Evolutionary conservation across 2,113 vertebrate genomes (phyloP).

Genomic region (Melierax canorus): DNA sequence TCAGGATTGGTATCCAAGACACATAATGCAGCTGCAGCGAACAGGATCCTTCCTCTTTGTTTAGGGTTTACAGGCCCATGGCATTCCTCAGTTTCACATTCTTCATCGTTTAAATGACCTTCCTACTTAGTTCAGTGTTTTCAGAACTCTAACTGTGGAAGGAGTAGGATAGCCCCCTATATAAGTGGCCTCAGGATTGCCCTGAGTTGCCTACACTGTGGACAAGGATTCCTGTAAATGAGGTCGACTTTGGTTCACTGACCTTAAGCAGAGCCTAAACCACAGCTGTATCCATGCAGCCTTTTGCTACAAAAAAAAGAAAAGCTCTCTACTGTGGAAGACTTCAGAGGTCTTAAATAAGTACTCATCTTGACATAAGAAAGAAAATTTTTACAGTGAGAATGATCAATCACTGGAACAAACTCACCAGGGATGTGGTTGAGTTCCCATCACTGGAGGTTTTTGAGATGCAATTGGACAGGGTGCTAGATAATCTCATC

Average conservation of each 20-base stretch:
- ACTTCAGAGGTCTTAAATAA: background rate
- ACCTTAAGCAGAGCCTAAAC: background rate
- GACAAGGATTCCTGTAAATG: background rate
- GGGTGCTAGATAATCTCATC: background rate
- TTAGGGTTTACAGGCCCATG: background rate
- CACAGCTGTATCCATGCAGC: background rate
- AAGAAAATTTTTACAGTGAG: background rate
- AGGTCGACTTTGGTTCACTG: background rate
- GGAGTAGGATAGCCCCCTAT: background rate
- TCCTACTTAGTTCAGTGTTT: background rate
- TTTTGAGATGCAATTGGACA: background rate
- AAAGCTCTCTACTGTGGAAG: background rate
- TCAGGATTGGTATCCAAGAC: background rate
- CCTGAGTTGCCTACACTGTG: background rate
- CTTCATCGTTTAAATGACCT: background rate
- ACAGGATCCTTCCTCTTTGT: background rate
- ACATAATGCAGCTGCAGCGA: fast-evolving
- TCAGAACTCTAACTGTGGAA: background rate
- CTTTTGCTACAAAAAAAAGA: background rate
- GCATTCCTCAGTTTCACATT: background rate
- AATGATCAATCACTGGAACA: background rate
- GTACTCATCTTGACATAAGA: background rate
- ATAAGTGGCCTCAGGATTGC: background rate
- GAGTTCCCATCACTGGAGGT: background rate
- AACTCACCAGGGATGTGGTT: background rate